Evolutionary conservation across 2,797 vertebrate species (phyloP).

Genomic region (Propithecus perrieri): DNA sequence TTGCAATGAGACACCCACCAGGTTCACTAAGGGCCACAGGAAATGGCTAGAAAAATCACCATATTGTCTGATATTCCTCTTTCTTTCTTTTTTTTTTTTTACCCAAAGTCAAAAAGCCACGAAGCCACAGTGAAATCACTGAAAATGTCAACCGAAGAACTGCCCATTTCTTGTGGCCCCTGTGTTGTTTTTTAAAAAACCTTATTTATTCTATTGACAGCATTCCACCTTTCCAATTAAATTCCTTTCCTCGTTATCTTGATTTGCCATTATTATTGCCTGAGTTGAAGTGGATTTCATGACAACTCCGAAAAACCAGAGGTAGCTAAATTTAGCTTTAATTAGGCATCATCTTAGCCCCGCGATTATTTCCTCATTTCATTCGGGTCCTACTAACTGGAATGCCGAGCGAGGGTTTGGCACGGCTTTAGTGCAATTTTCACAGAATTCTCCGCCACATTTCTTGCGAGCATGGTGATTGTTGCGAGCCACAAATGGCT

Average conservation of each 20-base stretch:
- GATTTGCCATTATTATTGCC: slow-evolving; percentile 32
- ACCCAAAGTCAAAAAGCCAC: neutral
- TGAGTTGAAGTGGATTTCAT: slow-evolving; percentile 47
- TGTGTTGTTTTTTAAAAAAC: neutral
- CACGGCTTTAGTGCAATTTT: neutral
- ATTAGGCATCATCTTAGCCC: slow-evolving; percentile 60
- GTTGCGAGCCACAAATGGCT: slow-evolving; percentile 59
- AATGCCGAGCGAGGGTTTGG: slow-evolving; percentile 59
- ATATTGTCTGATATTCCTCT: neutral
- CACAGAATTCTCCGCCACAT: slow-evolving; percentile 36
- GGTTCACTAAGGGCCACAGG: neutral
- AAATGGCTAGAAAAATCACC: neutral
- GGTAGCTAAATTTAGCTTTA: slow-evolving; percentile 64
- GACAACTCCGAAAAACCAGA: slow-evolving; percentile 47
- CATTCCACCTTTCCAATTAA: slow-evolving; percentile 29
- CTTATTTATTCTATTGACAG: slow-evolving; percentile 37
- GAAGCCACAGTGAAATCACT: neutral
- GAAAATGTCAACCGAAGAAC: slow-evolving; percentile 19
- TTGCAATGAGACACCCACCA: neutral
- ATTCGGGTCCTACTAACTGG: neutral
- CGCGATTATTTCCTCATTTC: slow-evolving; percentile 58
- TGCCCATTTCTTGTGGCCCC: neutral
- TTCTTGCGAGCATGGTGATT: slow-evolving; percentile 44
- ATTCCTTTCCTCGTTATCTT: slow-evolving; percentile 16
- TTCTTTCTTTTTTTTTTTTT: neutral